Evolutionary conservation across 2,113 vertebrate species (phyloP).

Genomic region (Anolis sagrei): DNA sequence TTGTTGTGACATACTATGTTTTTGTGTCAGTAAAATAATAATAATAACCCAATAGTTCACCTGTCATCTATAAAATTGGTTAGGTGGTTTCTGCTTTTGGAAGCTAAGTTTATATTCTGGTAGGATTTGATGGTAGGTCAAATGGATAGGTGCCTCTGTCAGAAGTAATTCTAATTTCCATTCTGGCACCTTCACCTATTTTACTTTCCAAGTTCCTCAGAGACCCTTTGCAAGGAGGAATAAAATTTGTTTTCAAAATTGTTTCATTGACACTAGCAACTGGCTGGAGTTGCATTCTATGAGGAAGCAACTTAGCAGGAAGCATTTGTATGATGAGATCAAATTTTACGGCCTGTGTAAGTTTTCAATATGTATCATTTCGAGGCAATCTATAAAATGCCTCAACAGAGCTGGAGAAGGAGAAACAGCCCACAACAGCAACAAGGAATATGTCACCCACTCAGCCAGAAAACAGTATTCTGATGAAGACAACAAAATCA

Average conservation of each 20-base stretch:
- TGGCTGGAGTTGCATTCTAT: conserved; percentile 57
- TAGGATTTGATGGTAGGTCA: not conserved
- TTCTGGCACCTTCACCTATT: conserved; percentile 30
- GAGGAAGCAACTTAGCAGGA: conserved; percentile 50
- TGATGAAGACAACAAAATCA: not conserved
- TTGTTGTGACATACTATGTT: too few species aligned
- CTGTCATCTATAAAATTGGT: conserved; percentile 14
- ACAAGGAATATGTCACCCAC: conserved; percentile 23
- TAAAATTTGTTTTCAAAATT: conserved; percentile 34
- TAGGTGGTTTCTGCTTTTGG: conserved; percentile 20
- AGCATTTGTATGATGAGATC: conserved; percentile 51
- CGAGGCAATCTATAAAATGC: conserved; percentile 66
- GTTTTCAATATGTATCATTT: conserved; percentile 48
- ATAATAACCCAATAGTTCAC: conserved; percentile 14
- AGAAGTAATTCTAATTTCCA: accelerated
- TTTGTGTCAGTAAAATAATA: too few species aligned
- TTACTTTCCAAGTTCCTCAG: conserved; percentile 37
- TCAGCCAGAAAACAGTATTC: not conserved
- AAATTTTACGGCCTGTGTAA: conserved; percentile 62
- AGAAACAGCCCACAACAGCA: not conserved
- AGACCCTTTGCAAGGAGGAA: not conserved
- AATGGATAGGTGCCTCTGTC: conserved; percentile 7
- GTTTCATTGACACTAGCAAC: not conserved
- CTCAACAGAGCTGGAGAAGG: conserved; percentile 26
- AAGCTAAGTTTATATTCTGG: conserved; percentile 19